These are phyloP conservation scores for Baronia brevicornis DNA, from an alignment of 2,888 invertebrate genomes.

Conservation along the genomic window DNA sequence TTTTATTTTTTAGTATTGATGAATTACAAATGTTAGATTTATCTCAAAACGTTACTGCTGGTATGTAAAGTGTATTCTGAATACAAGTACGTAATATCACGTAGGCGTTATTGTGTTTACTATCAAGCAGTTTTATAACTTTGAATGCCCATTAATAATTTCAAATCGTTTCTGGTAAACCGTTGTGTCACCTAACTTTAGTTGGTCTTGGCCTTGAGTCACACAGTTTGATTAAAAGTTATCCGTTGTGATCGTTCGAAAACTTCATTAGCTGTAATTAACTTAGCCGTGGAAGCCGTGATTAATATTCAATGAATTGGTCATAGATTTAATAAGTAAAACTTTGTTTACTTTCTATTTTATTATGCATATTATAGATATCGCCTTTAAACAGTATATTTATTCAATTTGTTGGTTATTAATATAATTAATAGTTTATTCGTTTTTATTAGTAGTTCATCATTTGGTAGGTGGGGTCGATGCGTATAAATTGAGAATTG, in stretches of 20 bases:
- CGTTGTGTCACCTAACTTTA: constrained; percentile 19
- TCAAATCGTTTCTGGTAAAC: constrained; percentile 8
- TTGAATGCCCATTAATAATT: constrained; percentile 4
- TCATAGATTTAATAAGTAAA: constrained; percentile 28
- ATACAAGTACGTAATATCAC: too few species aligned
- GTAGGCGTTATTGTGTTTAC: neutral
- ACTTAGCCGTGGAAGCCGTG: constrained; percentile 24
- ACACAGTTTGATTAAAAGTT: constrained; percentile 32
- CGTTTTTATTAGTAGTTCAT: too few species aligned
- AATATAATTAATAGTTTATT: constrained; percentile 27
- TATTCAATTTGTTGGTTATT: too few species aligned
- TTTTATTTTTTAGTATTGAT: too few species aligned
- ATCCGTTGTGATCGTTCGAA: constrained; percentile 26
- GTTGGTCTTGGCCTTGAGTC: constrained; percentile 17
- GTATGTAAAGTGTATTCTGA: neutral
- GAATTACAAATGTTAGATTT: too few species aligned
- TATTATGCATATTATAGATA: too few species aligned
- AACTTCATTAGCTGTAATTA: constrained; percentile 35
- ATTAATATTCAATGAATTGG: constrained; percentile 36
- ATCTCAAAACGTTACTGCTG: too few species aligned
- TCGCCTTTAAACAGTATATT: too few species aligned
- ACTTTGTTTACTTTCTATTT: constrained; percentile 20
- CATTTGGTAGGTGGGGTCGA: too few species aligned
- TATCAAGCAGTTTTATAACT: too few species aligned
- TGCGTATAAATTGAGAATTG: too few species aligned